Evolutionary conservation across 2,888 invertebrate species (phyloP).

Genomic region (Tiliacea aurago): DNA sequence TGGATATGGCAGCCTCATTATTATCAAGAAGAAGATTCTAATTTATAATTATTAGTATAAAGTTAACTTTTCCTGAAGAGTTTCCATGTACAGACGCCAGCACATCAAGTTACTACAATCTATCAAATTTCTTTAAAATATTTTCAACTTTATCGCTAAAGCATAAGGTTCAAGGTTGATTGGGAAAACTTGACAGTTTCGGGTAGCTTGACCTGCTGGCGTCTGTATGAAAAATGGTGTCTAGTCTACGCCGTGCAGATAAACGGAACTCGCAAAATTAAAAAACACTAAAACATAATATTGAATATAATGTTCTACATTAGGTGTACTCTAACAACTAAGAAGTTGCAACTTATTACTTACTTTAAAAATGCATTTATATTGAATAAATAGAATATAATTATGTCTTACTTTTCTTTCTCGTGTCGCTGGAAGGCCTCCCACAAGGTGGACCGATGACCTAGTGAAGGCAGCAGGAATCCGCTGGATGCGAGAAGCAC

Average conservation of each 20-base stretch:
- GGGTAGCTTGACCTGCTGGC: too few relatives aligned
- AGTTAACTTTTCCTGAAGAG: not conserved
- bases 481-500: too few relatives aligned
- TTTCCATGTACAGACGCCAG: constrained; percentile 1
- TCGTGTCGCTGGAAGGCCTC: too few relatives aligned
- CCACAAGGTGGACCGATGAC: too few relatives aligned
- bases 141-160: too few relatives aligned
- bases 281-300: too few relatives aligned
- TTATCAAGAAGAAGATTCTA: not conserved
- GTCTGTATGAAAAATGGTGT: too few relatives aligned
- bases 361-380: not conserved
- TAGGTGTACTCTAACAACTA: not conserved
- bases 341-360: not conserved
- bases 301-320: not conserved
- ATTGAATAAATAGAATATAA: not conserved
- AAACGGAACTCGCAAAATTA: not conserved
- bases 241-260: not conserved
- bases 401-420: not conserved
- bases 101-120: too few relatives aligned
- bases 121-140: too few relatives aligned
- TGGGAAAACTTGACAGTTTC: too few relatives aligned
- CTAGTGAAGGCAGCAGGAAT: too few relatives aligned
- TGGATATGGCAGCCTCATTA: constrained; percentile 10
- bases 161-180: too few relatives aligned
- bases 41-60: not conserved